Percentiles rank a stretch among this genome's conserved stretches.
These are phyloP conservation scores for Notocelia uddmanniana DNA, from an alignment of 2,888 invertebrate species.

Conservation along the genomic window DNA sequence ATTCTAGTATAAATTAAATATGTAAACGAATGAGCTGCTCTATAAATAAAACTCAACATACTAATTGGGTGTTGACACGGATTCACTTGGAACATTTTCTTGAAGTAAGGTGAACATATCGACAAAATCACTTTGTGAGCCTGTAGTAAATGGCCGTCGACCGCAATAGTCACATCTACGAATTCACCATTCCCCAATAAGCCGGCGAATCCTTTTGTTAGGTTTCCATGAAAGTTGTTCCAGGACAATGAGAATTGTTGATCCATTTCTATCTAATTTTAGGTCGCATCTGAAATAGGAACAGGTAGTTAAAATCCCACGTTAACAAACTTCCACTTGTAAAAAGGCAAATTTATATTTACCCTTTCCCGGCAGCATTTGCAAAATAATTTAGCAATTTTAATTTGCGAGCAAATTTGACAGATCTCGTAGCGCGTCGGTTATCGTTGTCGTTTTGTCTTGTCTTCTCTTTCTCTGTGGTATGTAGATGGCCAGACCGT, in stretches of 20 bases:
- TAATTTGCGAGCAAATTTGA: constrained; percentile 34
- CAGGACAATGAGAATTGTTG: constrained; percentile 90
- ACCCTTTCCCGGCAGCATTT: constrained; percentile 40
- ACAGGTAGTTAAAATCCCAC: constrained; percentile 48
- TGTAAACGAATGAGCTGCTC: constrained; percentile 11
- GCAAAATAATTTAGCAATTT: constrained; percentile 38
- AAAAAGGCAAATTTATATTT: constrained; percentile 24
- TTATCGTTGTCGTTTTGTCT: not conserved
- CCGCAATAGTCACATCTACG: constrained; percentile 87
- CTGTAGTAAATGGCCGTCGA: constrained; percentile 88
- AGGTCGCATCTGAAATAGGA: constrained; percentile 63
- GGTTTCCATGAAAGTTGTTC: constrained; percentile 90
- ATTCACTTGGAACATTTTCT: constrained; percentile 88
- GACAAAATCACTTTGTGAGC: constrained; percentile 90
- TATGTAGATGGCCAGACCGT: too few species aligned
- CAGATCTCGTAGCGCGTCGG: constrained; percentile 41
- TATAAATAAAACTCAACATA: constrained; percentile 57
- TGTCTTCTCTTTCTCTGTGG: constrained; percentile 31
- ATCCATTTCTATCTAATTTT: constrained; percentile 82
- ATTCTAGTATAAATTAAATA: too few species aligned
- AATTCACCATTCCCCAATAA: constrained; percentile 86
- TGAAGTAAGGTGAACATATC: constrained; percentile 90
- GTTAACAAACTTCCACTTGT: constrained; percentile 1
- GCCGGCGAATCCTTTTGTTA: constrained; percentile 88
- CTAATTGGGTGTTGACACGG: constrained; percentile 89